phyloP scores from a whole-genome alignment of 2,113 vertebrate genomes.

The Archilochus colubris region DNA sequence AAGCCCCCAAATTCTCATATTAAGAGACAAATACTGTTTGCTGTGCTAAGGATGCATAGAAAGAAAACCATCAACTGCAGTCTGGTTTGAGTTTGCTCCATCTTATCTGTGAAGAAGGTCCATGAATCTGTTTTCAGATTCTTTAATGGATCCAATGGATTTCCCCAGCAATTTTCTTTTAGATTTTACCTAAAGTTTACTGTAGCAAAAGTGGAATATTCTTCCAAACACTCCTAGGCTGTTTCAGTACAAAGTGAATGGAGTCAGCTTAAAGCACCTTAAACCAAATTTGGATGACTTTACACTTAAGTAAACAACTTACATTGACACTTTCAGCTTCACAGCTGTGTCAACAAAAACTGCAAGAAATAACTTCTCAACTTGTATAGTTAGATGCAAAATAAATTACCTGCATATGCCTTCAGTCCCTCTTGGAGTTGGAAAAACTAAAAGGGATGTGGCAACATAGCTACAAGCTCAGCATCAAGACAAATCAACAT shows the following conservation, averaged over 20 bases:
- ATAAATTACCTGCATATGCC: not conserved
- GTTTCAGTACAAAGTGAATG: not conserved
- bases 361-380: slow-evolving; percentile 17
- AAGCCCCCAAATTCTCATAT: not conserved
- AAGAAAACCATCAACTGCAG: not conserved
- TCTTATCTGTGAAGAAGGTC: not conserved
- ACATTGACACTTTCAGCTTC: not conserved
- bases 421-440: not conserved
- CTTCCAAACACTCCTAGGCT: not conserved
- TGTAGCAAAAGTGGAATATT: not conserved
- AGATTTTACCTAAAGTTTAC: not conserved
- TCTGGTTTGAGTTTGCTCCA: not conserved
- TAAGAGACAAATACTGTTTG: not conserved
- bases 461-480: not conserved
- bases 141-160: not conserved
- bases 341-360: slow-evolving; percentile 51
- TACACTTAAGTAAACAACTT: not conserved
- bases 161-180: not conserved
- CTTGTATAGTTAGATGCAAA: not conserved
- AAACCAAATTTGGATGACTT: slow-evolving; percentile 42
- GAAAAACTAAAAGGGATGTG: not conserved
- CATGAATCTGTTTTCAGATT: not conserved
- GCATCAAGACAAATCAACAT: not conserved
- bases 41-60: not conserved
- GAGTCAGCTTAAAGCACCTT: slow-evolving; percentile 3